Conservation (phyloP, 1,140 invertebrate genomes). For the Drosophila littoralis region DNA sequence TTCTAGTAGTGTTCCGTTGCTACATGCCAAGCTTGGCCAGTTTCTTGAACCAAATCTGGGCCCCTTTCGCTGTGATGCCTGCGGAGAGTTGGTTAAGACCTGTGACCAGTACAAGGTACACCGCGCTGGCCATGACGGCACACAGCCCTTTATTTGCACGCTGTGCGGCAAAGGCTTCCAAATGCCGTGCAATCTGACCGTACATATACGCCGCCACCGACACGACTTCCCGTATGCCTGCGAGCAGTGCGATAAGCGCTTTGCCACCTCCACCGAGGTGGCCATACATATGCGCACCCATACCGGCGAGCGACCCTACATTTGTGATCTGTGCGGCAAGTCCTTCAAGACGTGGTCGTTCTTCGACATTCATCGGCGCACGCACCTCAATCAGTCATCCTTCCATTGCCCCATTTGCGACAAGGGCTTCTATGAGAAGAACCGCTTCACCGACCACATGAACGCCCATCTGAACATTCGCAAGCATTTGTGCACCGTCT, state of each 20-base stretch:
- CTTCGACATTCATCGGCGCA: conserved; percentile 75
- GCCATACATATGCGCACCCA: conserved; percentile 71
- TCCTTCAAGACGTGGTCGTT: conserved; percentile 82
- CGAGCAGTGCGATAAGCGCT: conserved; percentile 72
- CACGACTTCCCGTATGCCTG: conserved; percentile 76
- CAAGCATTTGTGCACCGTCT: conserved; percentile 77
- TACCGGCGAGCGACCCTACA: conserved; percentile 72
- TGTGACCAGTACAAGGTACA: conserved; percentile 80
- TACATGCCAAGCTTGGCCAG: conserved; percentile 65
- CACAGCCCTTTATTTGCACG: conserved; percentile 75
- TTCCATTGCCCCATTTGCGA: conserved; percentile 78
- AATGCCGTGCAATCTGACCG: conserved; percentile 78
- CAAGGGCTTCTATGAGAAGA: conserved; percentile 79
- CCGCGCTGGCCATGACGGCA: conserved; percentile 69
- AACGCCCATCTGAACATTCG: conserved; percentile 78
- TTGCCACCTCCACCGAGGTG: conserved; percentile 79
- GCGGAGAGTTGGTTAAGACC: conserved; percentile 70
- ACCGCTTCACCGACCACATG: conserved; percentile 80
- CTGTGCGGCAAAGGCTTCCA: conserved; percentile 79
- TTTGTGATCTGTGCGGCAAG: conserved; percentile 75
- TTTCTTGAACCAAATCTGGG: conserved; percentile 74
- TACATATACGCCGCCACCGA: conserved; percentile 72
- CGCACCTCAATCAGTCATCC: conserved; percentile 79
- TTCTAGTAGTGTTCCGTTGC: conserved; percentile 50
- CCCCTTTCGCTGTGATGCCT: conserved; percentile 71